Base-by-base conservation (phyloP, 1,140 invertebrate genomes). In the Chironomus tepperi region DNA sequence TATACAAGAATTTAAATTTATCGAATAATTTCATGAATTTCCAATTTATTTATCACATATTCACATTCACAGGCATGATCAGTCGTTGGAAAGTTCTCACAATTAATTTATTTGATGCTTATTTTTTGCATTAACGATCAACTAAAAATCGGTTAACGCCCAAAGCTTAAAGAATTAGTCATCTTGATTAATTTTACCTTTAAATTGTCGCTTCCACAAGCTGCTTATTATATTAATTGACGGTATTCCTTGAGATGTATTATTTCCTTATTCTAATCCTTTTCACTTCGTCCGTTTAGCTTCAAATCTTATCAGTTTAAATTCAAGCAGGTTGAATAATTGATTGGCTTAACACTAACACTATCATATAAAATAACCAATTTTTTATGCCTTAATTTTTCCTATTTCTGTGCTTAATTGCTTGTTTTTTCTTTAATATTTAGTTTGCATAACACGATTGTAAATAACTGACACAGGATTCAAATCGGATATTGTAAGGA, bases 251-350 rank as follows among this genome's bases (percentile, higher is more conserved):
- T 15, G 12, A 57, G 3, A 57, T 15, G 5, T 57, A 57, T n/a
- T 15, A 3, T 5, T 5, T 57, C 5, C n/a, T 57, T 57, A 57
- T 1, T 5, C 0, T 15, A n/a, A 57, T 57, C 47, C 12, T 57
- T 57, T 57, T 57, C n/a, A 57, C 12, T 57, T 70, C 65, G 3
- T 70, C 19, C 3, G 9, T 18, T 19, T 19, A 10, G 3, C 7
- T 19, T 70, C 18, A 34, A 57, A 70, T 19, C 65, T 70, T 70
- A 70, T 70, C 65, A 70, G 18, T 70, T n/a, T 70, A 19, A 19
- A 70, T 70, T 70, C 7, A 18, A 16, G 16, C 7, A 70, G 19
- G 19, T 70, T 70, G 18, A 70, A 19, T 70, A 21, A 70, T 70
- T 70, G 47, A 12, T 57, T 34, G 24, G 24, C 24, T 70, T 9